Evolutionary conservation across 2,797 vertebrate species (phyloP).

Genomic region (Pipistrellus nathusii): DNA sequence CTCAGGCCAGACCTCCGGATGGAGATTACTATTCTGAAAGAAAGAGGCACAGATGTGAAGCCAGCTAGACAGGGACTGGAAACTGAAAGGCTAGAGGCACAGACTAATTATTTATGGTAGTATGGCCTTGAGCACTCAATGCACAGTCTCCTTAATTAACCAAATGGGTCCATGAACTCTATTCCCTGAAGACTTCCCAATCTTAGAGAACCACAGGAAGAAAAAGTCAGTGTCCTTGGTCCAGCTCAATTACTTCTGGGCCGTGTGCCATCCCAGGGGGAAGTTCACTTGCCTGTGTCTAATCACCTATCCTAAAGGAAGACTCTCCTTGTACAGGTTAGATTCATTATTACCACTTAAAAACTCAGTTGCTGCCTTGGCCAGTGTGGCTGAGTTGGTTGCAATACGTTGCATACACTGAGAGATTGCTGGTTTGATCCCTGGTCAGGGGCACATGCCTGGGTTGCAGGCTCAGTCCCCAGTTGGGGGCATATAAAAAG

Average conservation of each 20-base stretch:
- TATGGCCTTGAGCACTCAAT: not conserved
- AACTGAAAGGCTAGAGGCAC: not conserved
- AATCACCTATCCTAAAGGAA: not conserved
- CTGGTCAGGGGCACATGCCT: too few species aligned
- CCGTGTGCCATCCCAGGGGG: not conserved
- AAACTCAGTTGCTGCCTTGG: not conserved
- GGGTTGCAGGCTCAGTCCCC: too few species aligned
- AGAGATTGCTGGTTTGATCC: too few species aligned
- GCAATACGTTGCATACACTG: too few species aligned
- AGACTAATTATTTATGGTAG: not conserved
- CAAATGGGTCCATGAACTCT: not conserved
- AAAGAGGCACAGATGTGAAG: not conserved
- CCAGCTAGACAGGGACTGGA: not conserved
- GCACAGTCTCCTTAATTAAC: not conserved
- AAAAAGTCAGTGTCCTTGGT: not conserved
- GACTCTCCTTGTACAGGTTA: not conserved
- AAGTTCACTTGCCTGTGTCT: not conserved
- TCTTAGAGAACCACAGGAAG: not conserved
- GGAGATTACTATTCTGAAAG: not conserved
- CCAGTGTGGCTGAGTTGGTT: too few species aligned
- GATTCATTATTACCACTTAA: not conserved
- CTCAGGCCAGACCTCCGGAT: not conserved
- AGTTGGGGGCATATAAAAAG: fast-evolving
- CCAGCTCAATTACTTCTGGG: not conserved
- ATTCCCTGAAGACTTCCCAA: not conserved